phyloP scores from a whole-genome alignment of 2,797 vertebrate species.

The Mustela erminea region DNA sequence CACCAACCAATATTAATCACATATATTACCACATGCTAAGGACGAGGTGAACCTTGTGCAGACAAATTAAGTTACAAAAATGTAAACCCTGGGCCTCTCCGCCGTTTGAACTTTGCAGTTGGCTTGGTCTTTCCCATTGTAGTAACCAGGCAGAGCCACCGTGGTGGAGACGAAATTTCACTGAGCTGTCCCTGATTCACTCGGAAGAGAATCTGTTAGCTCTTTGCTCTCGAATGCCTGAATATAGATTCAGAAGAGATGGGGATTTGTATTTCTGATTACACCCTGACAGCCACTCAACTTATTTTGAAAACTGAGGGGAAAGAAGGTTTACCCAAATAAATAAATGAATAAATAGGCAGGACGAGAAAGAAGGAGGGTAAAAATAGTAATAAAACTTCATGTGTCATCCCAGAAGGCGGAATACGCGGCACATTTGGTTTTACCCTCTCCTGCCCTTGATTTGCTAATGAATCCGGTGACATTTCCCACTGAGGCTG shows the following conservation, averaged over 20 bases:
- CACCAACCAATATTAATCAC: background rate
- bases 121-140: background rate
- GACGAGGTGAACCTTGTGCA: background rate
- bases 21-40: too few species aligned
- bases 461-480: background rate
- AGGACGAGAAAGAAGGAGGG: background rate
- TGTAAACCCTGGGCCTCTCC: background rate
- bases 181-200: background rate
- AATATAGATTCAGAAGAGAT: background rate
- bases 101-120: background rate
- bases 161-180: background rate
- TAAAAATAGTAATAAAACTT: background rate
- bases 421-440: background rate
- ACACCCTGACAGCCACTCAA: background rate
- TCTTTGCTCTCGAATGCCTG: background rate
- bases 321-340: background rate
- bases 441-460: background rate
- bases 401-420: background rate
- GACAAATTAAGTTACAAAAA: background rate
- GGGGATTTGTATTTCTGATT: background rate
- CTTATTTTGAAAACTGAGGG: slow-evolving; percentile 25
- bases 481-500: background rate
- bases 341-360: background rate
- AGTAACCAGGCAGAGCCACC: background rate
- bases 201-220: background rate